These are phyloP conservation scores for Ceramica pisi DNA, from an alignment of 2,888 invertebrate genomes.

Conservation along the genomic window DNA sequence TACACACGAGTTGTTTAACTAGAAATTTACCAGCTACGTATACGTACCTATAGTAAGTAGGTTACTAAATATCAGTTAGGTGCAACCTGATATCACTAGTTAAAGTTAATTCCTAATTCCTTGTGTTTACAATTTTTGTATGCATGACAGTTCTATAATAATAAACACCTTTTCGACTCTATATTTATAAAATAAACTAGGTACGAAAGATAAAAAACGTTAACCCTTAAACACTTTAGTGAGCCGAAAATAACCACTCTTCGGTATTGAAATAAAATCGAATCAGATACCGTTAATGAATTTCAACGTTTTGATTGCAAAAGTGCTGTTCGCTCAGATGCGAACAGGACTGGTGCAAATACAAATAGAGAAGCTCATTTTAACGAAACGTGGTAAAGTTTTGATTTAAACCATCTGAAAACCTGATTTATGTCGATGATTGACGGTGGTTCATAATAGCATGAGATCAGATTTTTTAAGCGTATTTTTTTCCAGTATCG, in stretches of 20 bases:
- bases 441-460: not conserved
- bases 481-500: too few relatives aligned
- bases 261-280: too few relatives aligned
- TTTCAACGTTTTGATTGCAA: not conserved
- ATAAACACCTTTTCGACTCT: too few relatives aligned
- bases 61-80: too few relatives aligned
- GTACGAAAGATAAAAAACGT: not conserved
- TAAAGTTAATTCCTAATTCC: too few relatives aligned
- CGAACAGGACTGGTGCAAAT: too few relatives aligned
- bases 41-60: too few relatives aligned
- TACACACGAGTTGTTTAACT: too few relatives aligned
- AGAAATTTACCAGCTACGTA: too few relatives aligned
- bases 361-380: not conserved
- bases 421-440: not conserved
- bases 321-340: not conserved
- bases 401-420: not conserved
- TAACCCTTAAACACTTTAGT: not conserved
- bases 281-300: not conserved
- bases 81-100: too few relatives aligned
- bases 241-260: not conserved
- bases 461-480: not conserved
- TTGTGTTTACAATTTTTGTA: too few relatives aligned
- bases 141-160: too few relatives aligned
- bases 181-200: not conserved
- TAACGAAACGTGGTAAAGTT: not conserved